Percentiles rank a stretch among this genome's conserved stretches.
Conservation (phyloP, 2,113 vertebrate species). For the Hippocampus zosterae region DNA sequence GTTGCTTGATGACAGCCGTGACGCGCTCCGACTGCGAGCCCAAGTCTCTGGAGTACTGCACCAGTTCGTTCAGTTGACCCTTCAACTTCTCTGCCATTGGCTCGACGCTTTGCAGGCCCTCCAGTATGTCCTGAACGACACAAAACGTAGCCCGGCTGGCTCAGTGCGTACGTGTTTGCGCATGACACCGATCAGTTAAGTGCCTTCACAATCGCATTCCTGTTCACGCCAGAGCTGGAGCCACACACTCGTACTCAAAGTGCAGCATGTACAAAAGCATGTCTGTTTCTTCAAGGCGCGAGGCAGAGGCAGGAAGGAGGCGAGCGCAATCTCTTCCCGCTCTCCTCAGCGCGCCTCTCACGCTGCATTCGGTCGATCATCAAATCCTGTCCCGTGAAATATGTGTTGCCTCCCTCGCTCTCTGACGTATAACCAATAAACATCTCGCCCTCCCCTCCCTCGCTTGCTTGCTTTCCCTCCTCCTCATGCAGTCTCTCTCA, state of each 20-base stretch:
- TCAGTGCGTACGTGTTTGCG: conserved; percentile 19
- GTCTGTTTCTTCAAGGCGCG: conserved; percentile 64
- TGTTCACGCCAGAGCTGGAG: conserved; percentile 47
- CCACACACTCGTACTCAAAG: conserved; percentile 63
- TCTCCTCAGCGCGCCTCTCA: conserved; percentile 60
- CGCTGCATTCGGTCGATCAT: conserved; percentile 62
- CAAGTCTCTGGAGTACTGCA: conserved; percentile 88
- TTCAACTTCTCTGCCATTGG: conserved; percentile 88
- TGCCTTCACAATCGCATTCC: conserved; percentile 32
- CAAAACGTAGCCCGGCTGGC: conserved; percentile 43
- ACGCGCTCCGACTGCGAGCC: conserved; percentile 84
- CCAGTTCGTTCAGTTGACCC: conserved; percentile 87
- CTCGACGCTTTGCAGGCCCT: conserved; percentile 82
- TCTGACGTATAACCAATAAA: conserved; percentile 58
- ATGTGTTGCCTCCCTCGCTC: conserved; percentile 44
- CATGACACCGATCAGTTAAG: conserved; percentile 48
- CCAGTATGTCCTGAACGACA: conserved; percentile 77
- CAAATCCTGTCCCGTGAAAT: conserved; percentile 63
- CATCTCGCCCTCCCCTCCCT: conserved; percentile 47
- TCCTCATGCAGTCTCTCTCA: conserved; percentile 39
- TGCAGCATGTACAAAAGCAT: conserved; percentile 69
- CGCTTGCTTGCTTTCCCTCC: conserved; percentile 29
- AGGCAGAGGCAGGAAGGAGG: conserved; percentile 65
- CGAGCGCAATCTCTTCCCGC: conserved; percentile 60
- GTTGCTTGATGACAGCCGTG: conserved; percentile 89